Conservation (phyloP, 2,797 vertebrate species). For the Thamnophis elegans region DNA sequence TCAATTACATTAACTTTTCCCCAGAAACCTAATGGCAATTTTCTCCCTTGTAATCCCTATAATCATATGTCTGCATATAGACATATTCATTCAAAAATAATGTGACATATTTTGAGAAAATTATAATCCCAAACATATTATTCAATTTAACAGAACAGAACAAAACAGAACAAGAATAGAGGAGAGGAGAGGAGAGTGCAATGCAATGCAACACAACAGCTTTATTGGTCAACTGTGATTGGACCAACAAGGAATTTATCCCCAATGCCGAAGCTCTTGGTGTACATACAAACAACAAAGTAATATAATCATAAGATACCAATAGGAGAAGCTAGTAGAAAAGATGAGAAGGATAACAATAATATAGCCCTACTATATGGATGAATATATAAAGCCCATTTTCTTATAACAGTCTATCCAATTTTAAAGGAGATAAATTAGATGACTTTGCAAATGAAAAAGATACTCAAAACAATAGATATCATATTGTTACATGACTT, state of each 20-base stretch:
- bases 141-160: background rate
- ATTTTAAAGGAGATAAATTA: background rate
- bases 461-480: background rate
- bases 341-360: background rate
- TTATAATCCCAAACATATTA: background rate
- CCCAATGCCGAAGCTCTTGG: background rate
- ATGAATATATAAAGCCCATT: background rate
- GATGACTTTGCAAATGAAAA: background rate
- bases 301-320: background rate
- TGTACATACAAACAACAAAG: background rate
- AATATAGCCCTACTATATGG: background rate
- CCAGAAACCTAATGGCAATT: background rate
- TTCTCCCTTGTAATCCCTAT: background rate
- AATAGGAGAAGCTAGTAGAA: background rate
- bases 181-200: no score
- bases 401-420: background rate
- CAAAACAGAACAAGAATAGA: no score
- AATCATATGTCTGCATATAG: background rate
- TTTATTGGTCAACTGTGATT: background rate
- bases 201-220: background rate
- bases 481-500: background rate
- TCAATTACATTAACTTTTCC: background rate
- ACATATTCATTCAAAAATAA: background rate
- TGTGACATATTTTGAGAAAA: background rate
- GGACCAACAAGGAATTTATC: background rate